phyloP scores from a whole-genome alignment of 2,888 invertebrate genomes.

The Tenthredo distinguenda region DNA sequence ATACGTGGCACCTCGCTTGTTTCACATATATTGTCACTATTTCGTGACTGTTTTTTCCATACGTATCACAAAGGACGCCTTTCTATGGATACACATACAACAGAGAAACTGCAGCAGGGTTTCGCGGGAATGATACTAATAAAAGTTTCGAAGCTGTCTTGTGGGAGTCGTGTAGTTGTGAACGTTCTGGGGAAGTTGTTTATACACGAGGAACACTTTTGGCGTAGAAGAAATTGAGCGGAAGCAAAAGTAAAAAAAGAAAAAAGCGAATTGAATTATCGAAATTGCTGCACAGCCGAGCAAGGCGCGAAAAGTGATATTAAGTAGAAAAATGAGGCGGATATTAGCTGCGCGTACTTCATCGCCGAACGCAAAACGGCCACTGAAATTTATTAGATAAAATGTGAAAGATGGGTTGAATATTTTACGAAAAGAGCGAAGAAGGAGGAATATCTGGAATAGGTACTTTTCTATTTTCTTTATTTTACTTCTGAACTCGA shows the following conservation, averaged over 20 bases:
- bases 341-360: conserved; percentile 10
- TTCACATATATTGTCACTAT: not conserved
- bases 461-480: not conserved
- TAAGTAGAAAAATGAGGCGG: not conserved
- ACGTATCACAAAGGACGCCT: not conserved
- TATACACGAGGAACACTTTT: conserved; percentile 10
- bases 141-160: conserved; percentile 7
- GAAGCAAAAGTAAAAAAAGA: not conserved
- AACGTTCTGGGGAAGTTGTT: conserved; percentile 1
- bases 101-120: not conserved
- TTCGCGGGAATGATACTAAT: conserved; percentile 7
- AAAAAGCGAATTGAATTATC: not conserved
- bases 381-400: not conserved
- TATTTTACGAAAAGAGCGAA: not conserved
- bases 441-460: not conserved
- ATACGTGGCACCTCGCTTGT: not conserved
- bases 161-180: not conserved
- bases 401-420: not conserved
- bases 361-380: not conserved
- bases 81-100: not conserved
- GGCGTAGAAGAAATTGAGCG: conserved; percentile 1
- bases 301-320: conserved; percentile 1
- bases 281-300: conserved; percentile 5
- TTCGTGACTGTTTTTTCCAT: not conserved
- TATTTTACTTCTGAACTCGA: not conserved